These are phyloP conservation scores for Spea bombifrons DNA, from an alignment of 2,113 vertebrate genomes.

Conservation along the genomic window DNA sequence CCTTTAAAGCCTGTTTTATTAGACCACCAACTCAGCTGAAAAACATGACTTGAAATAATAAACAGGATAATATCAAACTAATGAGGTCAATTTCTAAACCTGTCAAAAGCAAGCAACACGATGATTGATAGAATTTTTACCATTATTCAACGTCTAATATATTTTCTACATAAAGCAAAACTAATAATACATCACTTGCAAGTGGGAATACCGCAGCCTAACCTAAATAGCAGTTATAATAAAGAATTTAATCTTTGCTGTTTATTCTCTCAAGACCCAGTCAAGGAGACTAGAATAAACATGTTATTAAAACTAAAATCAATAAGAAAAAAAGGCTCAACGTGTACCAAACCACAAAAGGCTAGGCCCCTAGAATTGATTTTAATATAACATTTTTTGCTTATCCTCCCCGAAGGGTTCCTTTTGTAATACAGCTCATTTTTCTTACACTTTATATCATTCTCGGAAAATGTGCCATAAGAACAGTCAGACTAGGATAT, in stretches of 20 bases:
- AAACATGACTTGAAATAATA: too few relatives aligned
- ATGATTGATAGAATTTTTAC: slow-evolving; percentile 3
- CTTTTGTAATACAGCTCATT: slow-evolving; percentile 63
- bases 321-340: slow-evolving; percentile 62
- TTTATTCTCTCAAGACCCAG: slow-evolving; percentile 54
- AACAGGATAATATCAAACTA: background rate
- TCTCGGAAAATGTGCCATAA: slow-evolving; percentile 15
- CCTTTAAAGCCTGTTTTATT: too few relatives aligned
- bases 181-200: slow-evolving; percentile 37
- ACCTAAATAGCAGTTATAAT: slow-evolving; percentile 48
- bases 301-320: slow-evolving; percentile 70
- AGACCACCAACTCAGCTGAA: too few relatives aligned
- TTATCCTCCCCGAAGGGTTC: slow-evolving; percentile 66
- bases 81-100: slow-evolving; percentile 4
- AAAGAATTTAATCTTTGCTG: slow-evolving; percentile 51
- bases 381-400: slow-evolving; percentile 65
- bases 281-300: slow-evolving; percentile 69
- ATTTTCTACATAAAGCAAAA: background rate
- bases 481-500: too few relatives aligned
- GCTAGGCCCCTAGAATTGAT: slow-evolving; percentile 68
- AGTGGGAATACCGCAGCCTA: slow-evolving; percentile 46
- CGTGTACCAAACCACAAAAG: slow-evolving; percentile 63
- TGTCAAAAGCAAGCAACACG: background rate
- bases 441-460: slow-evolving; percentile 58
- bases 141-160: background rate